Percentiles rank a stretch among this genome's conserved stretches.
These are phyloP conservation scores for Symphodus melops DNA, from an alignment of 2,113 vertebrate species.

Conservation along the genomic window DNA sequence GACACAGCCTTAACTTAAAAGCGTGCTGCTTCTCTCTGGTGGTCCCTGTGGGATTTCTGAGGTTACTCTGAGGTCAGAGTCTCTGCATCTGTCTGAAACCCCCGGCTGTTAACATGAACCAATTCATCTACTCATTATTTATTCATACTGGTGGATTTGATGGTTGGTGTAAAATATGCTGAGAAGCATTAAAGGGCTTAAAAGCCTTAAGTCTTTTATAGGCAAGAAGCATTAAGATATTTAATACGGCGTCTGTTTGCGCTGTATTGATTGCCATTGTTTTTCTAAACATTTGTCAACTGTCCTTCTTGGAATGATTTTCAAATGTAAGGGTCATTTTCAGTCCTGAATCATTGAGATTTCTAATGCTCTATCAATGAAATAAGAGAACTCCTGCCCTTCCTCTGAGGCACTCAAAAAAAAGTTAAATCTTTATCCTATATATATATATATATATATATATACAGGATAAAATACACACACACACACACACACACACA, in stretches of 20 bases:
- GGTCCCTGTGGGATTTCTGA: slow-evolving; percentile 1
- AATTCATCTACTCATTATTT: slow-evolving; percentile 51
- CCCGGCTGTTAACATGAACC: slow-evolving; percentile 33
- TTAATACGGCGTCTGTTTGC: not conserved
- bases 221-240: not conserved
- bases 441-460: too few relatives aligned
- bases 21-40: not conserved
- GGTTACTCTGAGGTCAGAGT: slow-evolving; percentile 41
- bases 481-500: too few relatives aligned
- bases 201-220: slow-evolving; percentile 1
- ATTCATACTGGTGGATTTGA: slow-evolving; percentile 46
- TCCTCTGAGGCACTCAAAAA: too few relatives aligned
- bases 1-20: slow-evolving; percentile 1
- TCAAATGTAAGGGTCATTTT: not conserved
- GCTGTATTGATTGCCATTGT: not conserved
- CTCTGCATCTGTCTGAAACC: slow-evolving; percentile 11
- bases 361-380: not conserved
- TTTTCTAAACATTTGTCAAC: not conserved
- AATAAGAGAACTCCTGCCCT: not conserved
- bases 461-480: too few relatives aligned
- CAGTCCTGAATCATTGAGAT: not conserved
- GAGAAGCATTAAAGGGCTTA: not conserved
- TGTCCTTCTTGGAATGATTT: not conserved
- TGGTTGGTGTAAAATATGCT: slow-evolving; percentile 11
- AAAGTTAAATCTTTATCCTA: too few relatives aligned